Base-by-base conservation (phyloP, 2,797 vertebrate species). In the Trachurus trachurus region DNA sequence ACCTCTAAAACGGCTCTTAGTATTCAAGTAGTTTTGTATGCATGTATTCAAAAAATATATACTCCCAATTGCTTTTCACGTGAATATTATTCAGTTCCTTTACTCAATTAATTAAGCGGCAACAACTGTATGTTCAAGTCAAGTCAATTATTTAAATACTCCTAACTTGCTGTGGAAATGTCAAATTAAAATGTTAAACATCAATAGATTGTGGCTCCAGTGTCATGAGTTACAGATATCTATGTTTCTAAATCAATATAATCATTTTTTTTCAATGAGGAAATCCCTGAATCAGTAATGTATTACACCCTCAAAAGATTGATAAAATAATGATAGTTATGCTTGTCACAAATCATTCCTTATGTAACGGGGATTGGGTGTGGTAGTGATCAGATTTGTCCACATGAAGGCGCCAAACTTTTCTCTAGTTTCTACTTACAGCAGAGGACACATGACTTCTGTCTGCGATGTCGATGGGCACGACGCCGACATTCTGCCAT, bases 381-480 rank as follows among this genome's bases (percentile, higher is more conserved):
- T 42, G 16, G 10, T 77, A 83, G 80, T 82, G 40, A 71, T 22
- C 74, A 74, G 4, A 15, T 1, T 22, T 78, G 56, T 76, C 91
- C 92, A 90, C 88, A 87, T n/a, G 84, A 70, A 75, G 87, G 86
- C 61, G 54, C 86, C 73, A 89, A 52, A 80, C 47, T 57, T 68
- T 58, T 12, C 42, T 52, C 9, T 66, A 37, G n/a, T 66, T 72
- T 83, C 19, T 76, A 97, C 97, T 98, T 93, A 99, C 97, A 81
- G 94, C 86, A 68, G 90, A 53, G 42, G 96, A 94, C 85, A 98
- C 97, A 89, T 96, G 95, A 89, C 91, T 96, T 84, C 93, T 92
- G 89, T 99, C 97, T 86, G 97, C 96, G 71, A 99, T 98, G 89
- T 99, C 97, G 71, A 99, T 98, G 66, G 96, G 95, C 60, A 98